Conservation (phyloP, 2,113 vertebrate species). For the Cairina moschata region DNA sequence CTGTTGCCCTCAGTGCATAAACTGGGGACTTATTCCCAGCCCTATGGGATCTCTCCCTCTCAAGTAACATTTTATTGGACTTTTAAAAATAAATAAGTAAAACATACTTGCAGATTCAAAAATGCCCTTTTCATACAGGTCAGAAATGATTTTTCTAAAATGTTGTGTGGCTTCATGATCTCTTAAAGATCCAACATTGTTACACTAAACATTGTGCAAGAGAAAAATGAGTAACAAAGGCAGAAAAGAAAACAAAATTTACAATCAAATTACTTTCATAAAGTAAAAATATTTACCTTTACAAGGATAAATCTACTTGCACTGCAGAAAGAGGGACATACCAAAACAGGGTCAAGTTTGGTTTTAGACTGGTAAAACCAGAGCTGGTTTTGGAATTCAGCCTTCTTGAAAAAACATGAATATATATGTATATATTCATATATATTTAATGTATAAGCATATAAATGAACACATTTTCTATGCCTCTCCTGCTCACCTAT, state of each 20-base stretch:
- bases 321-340: background rate
- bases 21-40: background rate
- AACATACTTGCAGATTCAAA: background rate
- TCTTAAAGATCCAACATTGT: background rate
- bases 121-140: background rate
- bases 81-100: background rate
- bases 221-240: background rate
- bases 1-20: background rate
- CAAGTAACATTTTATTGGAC: background rate
- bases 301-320: background rate
- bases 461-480: background rate
- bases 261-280: background rate
- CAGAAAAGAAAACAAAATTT: background rate
- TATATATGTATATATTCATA: background rate
- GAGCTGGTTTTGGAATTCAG: background rate
- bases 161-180: background rate
- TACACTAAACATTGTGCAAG: background rate
- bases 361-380: background rate
- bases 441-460: conserved; percentile 34
- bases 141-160: background rate
- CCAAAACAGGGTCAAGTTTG: background rate
- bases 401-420: background rate
- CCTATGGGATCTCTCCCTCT: background rate
- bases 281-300: background rate
- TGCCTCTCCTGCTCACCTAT: background rate